Conservation (phyloP, 1,140 invertebrate species). For the Ectropis grisescens region DNA sequence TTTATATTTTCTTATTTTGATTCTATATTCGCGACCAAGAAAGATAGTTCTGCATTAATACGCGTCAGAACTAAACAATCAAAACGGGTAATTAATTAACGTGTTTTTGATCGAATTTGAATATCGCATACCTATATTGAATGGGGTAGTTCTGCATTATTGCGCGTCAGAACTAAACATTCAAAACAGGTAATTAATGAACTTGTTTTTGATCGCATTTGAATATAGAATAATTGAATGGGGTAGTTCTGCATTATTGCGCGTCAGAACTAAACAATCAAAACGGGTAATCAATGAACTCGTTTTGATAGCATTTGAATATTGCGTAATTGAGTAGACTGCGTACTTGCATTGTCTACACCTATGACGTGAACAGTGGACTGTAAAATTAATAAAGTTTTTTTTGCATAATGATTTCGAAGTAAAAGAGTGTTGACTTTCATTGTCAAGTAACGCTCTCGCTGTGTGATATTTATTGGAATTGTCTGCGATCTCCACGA, state of each 20-base stretch:
- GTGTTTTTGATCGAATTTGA: no score
- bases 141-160: no score
- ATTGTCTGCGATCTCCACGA: slow-evolving; percentile 7
- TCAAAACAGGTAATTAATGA: no score
- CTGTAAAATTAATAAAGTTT: slow-evolving; percentile 14
- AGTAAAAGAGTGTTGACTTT: slow-evolving; percentile 16
- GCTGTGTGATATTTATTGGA: slow-evolving; percentile 6
- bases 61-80: slow-evolving; percentile 11
- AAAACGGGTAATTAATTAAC: no score
- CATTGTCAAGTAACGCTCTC: slow-evolving; percentile 12
- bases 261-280: no score
- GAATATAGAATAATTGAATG: slow-evolving; percentile 1
- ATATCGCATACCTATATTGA: no score
- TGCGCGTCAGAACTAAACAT: no score
- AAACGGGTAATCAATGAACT: no score
- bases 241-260: no score
- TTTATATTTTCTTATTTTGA: slow-evolving; percentile 1
- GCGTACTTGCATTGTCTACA: slow-evolving; percentile 8
- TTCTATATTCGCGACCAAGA: slow-evolving; percentile 4
- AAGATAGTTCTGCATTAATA: slow-evolving; percentile 7
- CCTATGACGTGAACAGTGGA: slow-evolving; percentile 15
- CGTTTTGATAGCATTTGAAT: slow-evolving; percentile 7
- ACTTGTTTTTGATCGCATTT: slow-evolving; percentile 7
- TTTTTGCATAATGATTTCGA: slow-evolving; percentile 10
- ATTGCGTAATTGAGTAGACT: slow-evolving; percentile 9